Conservation (phyloP, 2,888 invertebrate genomes). For the Melinopterus prodromus region DNA sequence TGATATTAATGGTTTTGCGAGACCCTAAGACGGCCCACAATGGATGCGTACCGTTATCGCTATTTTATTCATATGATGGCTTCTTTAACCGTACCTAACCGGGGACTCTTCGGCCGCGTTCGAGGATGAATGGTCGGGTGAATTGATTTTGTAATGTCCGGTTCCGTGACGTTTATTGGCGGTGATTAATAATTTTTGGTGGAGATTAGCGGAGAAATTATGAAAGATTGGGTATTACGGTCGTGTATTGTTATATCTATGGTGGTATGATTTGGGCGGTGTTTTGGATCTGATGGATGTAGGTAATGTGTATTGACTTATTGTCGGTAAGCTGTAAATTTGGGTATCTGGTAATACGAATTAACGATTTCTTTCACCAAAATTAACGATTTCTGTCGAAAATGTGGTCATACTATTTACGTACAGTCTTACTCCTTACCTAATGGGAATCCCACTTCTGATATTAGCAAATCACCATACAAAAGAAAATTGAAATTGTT, state of each 20-base stretch:
- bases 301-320: background rate
- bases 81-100: conserved; percentile 48
- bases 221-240: background rate
- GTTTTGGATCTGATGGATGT: background rate
- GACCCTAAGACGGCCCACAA: conserved; percentile 55
- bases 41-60: conserved; percentile 56
- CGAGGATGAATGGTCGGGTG: conserved; percentile 58
- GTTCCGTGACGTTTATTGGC: conserved; percentile 52
- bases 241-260: background rate
- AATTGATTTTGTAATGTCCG: conserved; percentile 55
- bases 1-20: conserved; percentile 60
- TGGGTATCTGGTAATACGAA: background rate
- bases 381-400: too few relatives aligned
- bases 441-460: too few relatives aligned
- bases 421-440: too few relatives aligned
- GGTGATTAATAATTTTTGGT: conserved; percentile 55
- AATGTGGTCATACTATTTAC: too few relatives aligned
- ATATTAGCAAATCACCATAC: too few relatives aligned
- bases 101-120: conserved; percentile 43
- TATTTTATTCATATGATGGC: conserved; percentile 60
- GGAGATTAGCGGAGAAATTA: background rate
- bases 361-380: background rate
- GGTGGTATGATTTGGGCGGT: background rate
- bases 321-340: background rate
- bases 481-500: too few relatives aligned